These are phyloP conservation scores for Melospiza melodia DNA, from an alignment of 2,113 vertebrate species.

Conservation along the genomic window DNA sequence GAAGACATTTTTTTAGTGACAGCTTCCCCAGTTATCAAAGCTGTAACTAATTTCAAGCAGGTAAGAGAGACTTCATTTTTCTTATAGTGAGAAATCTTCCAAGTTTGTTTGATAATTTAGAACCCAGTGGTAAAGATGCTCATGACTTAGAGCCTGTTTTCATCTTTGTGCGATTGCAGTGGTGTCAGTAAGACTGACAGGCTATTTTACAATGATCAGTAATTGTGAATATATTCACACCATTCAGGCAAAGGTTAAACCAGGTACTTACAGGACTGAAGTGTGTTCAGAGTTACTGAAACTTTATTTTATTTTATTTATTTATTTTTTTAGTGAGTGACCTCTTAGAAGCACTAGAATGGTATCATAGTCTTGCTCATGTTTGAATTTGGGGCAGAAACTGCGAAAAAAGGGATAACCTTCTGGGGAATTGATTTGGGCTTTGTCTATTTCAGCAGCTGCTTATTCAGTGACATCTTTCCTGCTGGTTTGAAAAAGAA, in stretches of 20 bases:
- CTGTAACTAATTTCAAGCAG: conserved; percentile 90
- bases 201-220: background rate
- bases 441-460: background rate
- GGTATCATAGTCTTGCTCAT: background rate
- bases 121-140: background rate
- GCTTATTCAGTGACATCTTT: background rate
- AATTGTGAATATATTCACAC: background rate
- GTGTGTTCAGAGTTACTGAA: background rate
- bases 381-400: background rate
- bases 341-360: background rate
- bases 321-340: background rate
- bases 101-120: background rate
- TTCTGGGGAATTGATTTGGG: background rate
- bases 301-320: background rate
- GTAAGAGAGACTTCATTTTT: conserved; percentile 65
- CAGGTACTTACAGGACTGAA: background rate
- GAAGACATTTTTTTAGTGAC: conserved; percentile 86
- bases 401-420: background rate
- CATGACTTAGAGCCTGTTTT: background rate
- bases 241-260: background rate
- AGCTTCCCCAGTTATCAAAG: conserved; percentile 87
- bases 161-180: background rate
- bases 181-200: background rate
- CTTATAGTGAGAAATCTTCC: background rate
- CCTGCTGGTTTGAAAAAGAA: background rate